Base-by-base conservation (phyloP, 2,888 invertebrate species). In the Atethmia centrago region DNA sequence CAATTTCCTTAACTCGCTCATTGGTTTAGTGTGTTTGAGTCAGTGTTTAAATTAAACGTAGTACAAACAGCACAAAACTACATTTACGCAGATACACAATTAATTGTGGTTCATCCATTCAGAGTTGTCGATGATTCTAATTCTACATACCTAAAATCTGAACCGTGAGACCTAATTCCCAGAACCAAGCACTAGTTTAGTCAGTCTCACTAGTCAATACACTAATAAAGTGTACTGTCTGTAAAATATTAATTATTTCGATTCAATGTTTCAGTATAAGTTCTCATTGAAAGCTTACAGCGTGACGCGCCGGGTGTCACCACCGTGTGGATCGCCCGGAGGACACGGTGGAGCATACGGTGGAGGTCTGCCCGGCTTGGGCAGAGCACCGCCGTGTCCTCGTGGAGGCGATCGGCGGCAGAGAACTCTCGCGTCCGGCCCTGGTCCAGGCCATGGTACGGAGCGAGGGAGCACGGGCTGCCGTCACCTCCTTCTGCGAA, bases 101-200 rank as follows among this genome's bases (percentile, higher is more conserved):
- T 40, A 40, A 25, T 25, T 40, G 10, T 25, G 10, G 10, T 73
- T 61, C 19, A 63, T 45, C 59, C 31, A 49, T 56, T 64, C 28
- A 42, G 8, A 47, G 10, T 47, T 42, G 42, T 49, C 21, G n/a
- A 71, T 61, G 53, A 75, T 76, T 61, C 40, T 49, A 61, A 78
- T 70, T 76, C 59, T 42, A 31, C 40, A n/a, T 69, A n/a, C n/a
- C n/a, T n/a, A 53, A 53, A 68, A 59, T 51, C 8, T 49, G 28
- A 40, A 42, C 53, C 40, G 47, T 70, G 53, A 47, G 47, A 75
- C n/a, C 59, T 19, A 51, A 61, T 53, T 47, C 59, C 21, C 25
- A 71, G 53, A 78, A 77, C 16, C 5, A 28, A 40, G 56, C 31
- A 64, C n/a, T 28, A n/a, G 1, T 40, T 31, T 47, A 53, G 47